Evolutionary conservation across 2,797 vertebrate genomes (phyloP).

Genomic region (Leptodactylus fallax): DNA sequence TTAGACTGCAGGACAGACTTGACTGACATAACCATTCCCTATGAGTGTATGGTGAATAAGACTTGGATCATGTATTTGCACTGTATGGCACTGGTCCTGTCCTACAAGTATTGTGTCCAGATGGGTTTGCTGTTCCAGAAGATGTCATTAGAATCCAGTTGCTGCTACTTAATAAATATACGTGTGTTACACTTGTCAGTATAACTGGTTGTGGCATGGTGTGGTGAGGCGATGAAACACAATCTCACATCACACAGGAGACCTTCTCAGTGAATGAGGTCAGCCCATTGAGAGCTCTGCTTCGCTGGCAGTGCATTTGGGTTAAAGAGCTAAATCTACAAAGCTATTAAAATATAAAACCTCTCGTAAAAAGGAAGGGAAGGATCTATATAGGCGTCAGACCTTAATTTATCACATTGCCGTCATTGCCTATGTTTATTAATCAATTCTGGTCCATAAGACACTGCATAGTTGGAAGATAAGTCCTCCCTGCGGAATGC

Average conservation of each 20-base stretch:
- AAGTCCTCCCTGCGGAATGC: neutral
- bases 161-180: slow-evolving; percentile 9
- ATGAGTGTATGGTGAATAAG: neutral
- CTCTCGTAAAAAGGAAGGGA: slow-evolving; percentile 47
- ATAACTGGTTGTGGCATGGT: slow-evolving; percentile 15
- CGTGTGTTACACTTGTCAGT: slow-evolving; percentile 5
- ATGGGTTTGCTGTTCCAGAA: neutral
- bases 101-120: neutral
- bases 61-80: neutral
- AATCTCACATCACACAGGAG: slow-evolving; percentile 31
- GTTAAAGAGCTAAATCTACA: slow-evolving; percentile 57
- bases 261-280: slow-evolving; percentile 39
- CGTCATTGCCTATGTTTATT: slow-evolving; percentile 42
- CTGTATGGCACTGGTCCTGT: neutral
- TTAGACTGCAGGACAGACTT: too few species aligned
- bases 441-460: slow-evolving; percentile 39
- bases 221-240: slow-evolving; percentile 4
- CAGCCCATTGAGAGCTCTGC: slow-evolving; percentile 27
- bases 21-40: too few species aligned
- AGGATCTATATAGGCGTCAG: slow-evolving; percentile 47
- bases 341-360: slow-evolving; percentile 57
- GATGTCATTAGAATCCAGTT: neutral
- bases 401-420: slow-evolving; percentile 38
- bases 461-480: neutral
- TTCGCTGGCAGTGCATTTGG: slow-evolving; percentile 50